These are phyloP conservation scores for Limenitis arthemis DNA, from an alignment of 2,888 invertebrate genomes.

Conservation along the genomic window DNA sequence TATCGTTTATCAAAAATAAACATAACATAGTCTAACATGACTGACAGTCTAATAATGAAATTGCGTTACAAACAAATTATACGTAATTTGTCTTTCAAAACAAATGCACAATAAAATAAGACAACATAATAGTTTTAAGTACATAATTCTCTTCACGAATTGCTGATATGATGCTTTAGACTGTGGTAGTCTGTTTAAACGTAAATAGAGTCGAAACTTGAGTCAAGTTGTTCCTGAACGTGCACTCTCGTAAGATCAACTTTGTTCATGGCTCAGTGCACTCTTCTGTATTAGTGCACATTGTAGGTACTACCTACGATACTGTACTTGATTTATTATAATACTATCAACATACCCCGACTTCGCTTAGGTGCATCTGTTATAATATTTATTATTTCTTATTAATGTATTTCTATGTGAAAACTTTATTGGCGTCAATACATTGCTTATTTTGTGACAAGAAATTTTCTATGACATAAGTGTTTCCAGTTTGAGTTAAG, in stretches of 20 bases:
- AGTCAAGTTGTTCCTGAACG: not conserved
- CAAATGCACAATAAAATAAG: no score
- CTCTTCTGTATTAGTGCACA: not conserved
- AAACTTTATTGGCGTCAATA: no score
- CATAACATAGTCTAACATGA: no score
- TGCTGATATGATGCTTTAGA: not conserved
- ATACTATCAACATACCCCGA: not conserved
- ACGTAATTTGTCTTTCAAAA: no score
- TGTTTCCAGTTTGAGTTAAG: no score
- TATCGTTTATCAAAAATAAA: no score
- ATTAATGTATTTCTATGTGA: no score
- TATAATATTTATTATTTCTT: no score
- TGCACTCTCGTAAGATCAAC: constrained; percentile 4
- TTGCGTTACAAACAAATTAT: no score
- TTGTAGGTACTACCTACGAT: not conserved
- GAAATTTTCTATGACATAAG: no score
- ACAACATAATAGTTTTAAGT: not conserved
- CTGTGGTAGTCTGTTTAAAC: not conserved
- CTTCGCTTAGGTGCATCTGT: not conserved
- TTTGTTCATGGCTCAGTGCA: not conserved
- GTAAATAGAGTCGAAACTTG: not conserved
- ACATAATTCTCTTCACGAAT: not conserved
- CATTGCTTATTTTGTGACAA: no score
- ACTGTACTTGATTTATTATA: not conserved
- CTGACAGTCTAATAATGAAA: no score